phyloP scores from a whole-genome alignment of 2,113 vertebrate genomes.

The Gobio gobio region DNA sequence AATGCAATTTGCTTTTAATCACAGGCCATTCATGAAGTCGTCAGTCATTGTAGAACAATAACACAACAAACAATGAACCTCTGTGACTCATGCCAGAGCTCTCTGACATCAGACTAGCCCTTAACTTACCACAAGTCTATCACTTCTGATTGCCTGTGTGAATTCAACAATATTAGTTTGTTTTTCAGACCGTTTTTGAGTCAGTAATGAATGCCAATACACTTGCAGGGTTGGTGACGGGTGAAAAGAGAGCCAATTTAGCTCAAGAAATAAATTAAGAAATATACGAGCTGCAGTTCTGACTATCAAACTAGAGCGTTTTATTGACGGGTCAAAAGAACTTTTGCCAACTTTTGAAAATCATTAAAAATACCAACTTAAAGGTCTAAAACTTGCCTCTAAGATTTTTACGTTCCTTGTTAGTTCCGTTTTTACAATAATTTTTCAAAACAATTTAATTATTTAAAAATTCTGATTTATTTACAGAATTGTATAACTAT shows the following conservation, averaged over 20 bases:
- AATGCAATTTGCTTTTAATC: constrained; percentile 6
- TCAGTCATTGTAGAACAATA: constrained; percentile 1
- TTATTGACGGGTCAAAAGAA: constrained; percentile 3
- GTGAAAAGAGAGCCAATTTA: constrained; percentile 4
- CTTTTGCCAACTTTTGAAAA: not conserved
- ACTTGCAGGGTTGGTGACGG: not conserved
- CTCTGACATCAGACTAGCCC: not conserved
- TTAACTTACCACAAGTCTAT: not conserved
- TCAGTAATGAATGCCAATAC: constrained; percentile 16
- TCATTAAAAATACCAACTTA: constrained; percentile 9
- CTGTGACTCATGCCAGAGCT: not conserved
- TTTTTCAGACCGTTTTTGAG: not conserved
- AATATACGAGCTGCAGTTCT: not conserved
- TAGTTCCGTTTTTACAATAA: not conserved
- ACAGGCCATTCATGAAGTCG: not conserved
- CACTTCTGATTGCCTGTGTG: constrained; percentile 20
- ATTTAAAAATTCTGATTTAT: too few species aligned
- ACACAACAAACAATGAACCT: not conserved
- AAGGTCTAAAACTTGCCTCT: not conserved
- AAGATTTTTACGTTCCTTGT: not conserved
- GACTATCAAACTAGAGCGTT: not conserved
- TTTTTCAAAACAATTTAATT: not conserved
- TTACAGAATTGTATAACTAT: too few species aligned
- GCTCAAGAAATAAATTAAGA: not conserved
- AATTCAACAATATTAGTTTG: constrained; percentile 17